Evolutionary conservation across 2,797 vertebrate species (phyloP).

Genomic region (Chiropotes sagulatus): DNA sequence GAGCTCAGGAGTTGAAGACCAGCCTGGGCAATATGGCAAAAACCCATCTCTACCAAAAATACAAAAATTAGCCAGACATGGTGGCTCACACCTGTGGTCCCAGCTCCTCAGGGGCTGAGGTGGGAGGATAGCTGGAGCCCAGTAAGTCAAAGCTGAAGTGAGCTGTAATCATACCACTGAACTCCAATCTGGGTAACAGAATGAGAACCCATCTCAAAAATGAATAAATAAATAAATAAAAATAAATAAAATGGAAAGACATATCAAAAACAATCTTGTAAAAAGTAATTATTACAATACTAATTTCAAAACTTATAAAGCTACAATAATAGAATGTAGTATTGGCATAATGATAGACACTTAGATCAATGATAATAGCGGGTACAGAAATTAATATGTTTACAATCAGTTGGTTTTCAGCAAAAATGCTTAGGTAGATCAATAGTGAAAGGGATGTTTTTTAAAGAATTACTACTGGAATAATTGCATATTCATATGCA

Average conservation of each 20-base stretch:
- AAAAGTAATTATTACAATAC: neutral
- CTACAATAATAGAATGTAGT: neutral
- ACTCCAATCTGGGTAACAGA: neutral
- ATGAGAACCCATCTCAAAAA: neutral
- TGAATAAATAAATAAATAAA: too few species aligned
- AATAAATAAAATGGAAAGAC: neutral
- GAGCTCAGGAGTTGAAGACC: neutral
- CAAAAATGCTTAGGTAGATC: neutral
- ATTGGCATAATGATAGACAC: neutral
- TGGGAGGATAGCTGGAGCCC: neutral
- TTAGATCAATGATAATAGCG: slow-evolving; percentile 8
- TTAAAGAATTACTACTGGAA: neutral
- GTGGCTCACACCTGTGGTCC: neutral
- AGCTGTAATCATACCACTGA: neutral
- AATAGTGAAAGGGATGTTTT: neutral
- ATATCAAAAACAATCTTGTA: neutral
- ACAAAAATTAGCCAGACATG: neutral
- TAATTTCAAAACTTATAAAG: slow-evolving; percentile 29
- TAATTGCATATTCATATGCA: neutral
- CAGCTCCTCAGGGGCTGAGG: neutral
- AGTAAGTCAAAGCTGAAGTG: neutral
- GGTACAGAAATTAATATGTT: neutral
- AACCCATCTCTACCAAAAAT: neutral
- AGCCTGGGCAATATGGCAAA: neutral
- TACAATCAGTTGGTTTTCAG: neutral